Evolutionary conservation across 1,140 invertebrate species (phyloP), one percentile per base, ranked within the genome.

Genomic region (Fopius arisanus): DNA sequence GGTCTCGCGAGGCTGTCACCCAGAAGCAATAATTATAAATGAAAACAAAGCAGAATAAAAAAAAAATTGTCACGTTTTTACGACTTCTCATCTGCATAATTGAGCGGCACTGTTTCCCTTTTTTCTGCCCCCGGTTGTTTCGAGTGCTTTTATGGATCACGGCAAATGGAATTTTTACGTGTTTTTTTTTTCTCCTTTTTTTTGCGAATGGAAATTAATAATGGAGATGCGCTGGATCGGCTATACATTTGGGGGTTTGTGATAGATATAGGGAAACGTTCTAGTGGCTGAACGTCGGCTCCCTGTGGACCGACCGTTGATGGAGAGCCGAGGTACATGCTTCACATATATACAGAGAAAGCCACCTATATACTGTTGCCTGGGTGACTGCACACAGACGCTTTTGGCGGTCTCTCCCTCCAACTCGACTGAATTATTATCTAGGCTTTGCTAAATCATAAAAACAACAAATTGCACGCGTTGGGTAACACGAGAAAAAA

Each of bases 401-500:
- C 23, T 59, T 59, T 59, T 59, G 54, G 54, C 21, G 21, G 19
- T 59, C 3, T 23, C 29, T 37, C 19, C 9, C n/a, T 21, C 23
- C 37, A 37, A 48, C 67, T 9, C 72, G 75, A 80, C 78, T 84
- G 82, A 85, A 83, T 84, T 85, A 85, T 85, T 81, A 76, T 83
- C 73, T 77, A 72, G 62, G 71, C 76, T 70, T 69, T 72, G 37
- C 75, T 84, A 83, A 82, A 84, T 83, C 83, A 83, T 82, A 82
- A 80, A 83, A 83, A 83, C 79, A 81, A 82, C 83, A 82, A 83
- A 83, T 83, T 82, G 78, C 80, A 73, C 41, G 75, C 67, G 74
- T 4, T 59, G 29, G 62, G 7, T 62, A 66, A 23, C 40, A 29
- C 29, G 72, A 37, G 72, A 68, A 68, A n/a, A 66, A 40, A 37